phyloP scores from a whole-genome alignment of 2,113 vertebrate genomes.

The Pelecanus crispus region DNA sequence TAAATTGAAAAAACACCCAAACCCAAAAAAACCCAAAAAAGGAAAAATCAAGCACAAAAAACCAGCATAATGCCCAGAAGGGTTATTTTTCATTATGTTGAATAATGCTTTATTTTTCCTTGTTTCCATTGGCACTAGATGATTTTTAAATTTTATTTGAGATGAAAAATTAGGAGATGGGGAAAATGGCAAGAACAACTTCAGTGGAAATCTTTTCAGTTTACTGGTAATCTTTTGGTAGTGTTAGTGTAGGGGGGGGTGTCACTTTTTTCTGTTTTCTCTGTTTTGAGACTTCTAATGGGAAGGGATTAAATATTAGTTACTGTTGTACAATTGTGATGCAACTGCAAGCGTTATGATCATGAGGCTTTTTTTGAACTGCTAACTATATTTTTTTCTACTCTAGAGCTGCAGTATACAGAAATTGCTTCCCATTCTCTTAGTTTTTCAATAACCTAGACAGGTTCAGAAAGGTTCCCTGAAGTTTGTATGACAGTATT shows the following conservation, averaged over 20 bases:
- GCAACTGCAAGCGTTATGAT: neutral
- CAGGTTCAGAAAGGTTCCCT: neutral
- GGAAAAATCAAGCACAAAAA: neutral
- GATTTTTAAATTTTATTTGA: neutral
- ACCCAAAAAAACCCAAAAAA: neutral
- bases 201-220: neutral
- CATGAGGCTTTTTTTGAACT: neutral
- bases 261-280: neutral
- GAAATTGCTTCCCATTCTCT: neutral
- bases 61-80: neutral
- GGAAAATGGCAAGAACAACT: neutral
- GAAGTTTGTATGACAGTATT: neutral
- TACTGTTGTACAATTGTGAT: neutral
- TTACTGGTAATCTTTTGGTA: neutral
- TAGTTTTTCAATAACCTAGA: neutral
- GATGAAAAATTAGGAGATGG: neutral
- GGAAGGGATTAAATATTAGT: neutral
- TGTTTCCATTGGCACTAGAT: neutral
- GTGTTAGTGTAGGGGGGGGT: neutral
- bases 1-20: neutral
- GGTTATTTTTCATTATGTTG: neutral
- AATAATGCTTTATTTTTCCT: neutral
- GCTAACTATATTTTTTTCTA: neutral
- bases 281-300: neutral
- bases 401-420: neutral